Evolutionary conservation across 2,888 invertebrate species (phyloP), one percentile per base, ranked within the genome.

Genomic region (Pinctada fucata): DNA sequence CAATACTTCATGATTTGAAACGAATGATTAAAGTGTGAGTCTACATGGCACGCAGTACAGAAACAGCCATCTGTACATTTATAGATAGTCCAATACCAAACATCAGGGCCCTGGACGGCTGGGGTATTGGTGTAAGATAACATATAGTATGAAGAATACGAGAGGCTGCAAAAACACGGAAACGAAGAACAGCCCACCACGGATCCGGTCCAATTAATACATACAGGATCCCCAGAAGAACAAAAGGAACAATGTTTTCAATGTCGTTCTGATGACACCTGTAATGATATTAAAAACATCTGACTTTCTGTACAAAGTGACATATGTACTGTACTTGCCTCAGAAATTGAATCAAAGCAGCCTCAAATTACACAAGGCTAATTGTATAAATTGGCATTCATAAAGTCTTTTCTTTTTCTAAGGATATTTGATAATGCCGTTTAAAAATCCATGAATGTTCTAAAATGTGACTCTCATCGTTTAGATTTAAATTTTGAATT

Each of bases 181-280:
- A 95, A 73, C 95, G 89, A 81, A 93, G 92, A 68, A 93, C 91
- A 2, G 95, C 95, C 1, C 85, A 93, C 73, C 79, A 86, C 4
- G 92, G 89, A 75, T 91, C 91, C 0, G 96, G 95, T 0, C 93
- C 93, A 0, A 95, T 95, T 49, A 94, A 93, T 78, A 95, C 88
- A 92, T 95, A 96, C 77, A 95, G 90, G 3, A 94, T 93, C 3
- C 94, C 95, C 51, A 95, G 91, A 13, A 95, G 87, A 90, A 95
- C 93, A 90, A 95, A 96, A 0, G 94, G 93, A 0, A 95, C 94
- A 76, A 96, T 95, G 90, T 95, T 96, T 92, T 96, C 96, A 91
- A 96, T 89, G 90, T 96, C 96, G 88, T 96, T 96, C 85, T 94
- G 93, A 89, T 96, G 95, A 10, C 95, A 95, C 87, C 95, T 95